These are phyloP conservation scores for Cryptotis parvus DNA, from an alignment of 2,113 vertebrate genomes.

Conservation along the genomic window DNA sequence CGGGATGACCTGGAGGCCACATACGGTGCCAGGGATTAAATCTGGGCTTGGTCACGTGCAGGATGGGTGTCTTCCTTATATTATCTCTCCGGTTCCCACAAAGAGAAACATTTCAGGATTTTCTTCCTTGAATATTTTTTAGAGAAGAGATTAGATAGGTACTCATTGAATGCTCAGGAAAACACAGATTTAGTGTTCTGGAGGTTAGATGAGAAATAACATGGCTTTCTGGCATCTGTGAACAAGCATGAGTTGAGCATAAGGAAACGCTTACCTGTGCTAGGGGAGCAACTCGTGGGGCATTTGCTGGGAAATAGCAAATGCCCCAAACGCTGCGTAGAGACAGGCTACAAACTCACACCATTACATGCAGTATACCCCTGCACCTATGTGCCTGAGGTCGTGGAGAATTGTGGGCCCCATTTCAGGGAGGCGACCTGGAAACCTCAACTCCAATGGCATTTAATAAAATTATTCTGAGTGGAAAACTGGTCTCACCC, in stretches of 20 bases:
- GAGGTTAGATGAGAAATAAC: neutral
- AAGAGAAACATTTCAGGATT: neutral
- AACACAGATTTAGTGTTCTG: neutral
- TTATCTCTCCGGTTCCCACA: too few relatives aligned
- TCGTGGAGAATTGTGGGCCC: neutral
- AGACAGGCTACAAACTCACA: accelerated
- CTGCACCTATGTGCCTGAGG: neutral
- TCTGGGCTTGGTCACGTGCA: too few relatives aligned
- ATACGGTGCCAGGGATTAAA: too few relatives aligned
- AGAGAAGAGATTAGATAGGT: neutral
- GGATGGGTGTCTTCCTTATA: too few relatives aligned
- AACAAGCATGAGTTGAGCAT: too few relatives aligned
- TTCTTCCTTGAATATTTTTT: neutral
- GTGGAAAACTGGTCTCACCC: conserved; percentile 41
- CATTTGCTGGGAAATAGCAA: too few relatives aligned
- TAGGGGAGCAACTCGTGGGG: too few relatives aligned
- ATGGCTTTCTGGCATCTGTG: neutral
- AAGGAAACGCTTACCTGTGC: accelerated
- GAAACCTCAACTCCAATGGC: neutral
- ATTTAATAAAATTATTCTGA: conserved; percentile 21
- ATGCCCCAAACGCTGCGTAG: too few relatives aligned
- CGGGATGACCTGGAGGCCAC: too few relatives aligned
- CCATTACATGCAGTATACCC: neutral
- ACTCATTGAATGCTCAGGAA: neutral
- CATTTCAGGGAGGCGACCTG: conserved; percentile 2